Base-by-base conservation (phyloP, 2,797 vertebrate genomes). In the Serranus cabrilla region DNA sequence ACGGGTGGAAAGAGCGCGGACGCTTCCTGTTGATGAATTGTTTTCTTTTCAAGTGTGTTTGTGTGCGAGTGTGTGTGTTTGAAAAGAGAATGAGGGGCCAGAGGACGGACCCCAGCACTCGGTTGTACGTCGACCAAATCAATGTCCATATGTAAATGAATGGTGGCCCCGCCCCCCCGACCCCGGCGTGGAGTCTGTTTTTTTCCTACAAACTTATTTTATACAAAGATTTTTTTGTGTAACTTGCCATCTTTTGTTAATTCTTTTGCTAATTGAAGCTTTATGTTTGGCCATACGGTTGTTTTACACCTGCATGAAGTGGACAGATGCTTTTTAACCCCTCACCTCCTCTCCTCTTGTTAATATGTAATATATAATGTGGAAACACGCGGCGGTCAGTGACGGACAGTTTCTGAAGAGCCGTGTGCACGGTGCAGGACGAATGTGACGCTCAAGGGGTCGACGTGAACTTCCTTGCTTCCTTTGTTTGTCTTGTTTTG, bases 81-180 rank as follows among this genome's bases (percentile, higher is more conserved):
- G 76, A 59, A 80, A 74, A 76, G 71, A 86, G 80, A 85, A 78
- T 49, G 86, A 93, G 94, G 83, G 77, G 86, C 61, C 60, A 62
- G n/a, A 70, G 72, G 62, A 72, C 71, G 93, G 93, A 94, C 94
- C 95, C 95, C 92, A 91, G 95, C 95, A 94, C 96, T 95, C 94
- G 95, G 95, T 96, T 97, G 95, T 96, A 95, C 92, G 95, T 96
- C 94, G 96, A 98, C 97, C 97, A 98, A 98, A 97, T 97, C 93
- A 90, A 96, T 97, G 97, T 97, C 96, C 96, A 97, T 97, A 96
- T 98, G 97, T 98, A 97, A 97, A 97, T 97, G 96, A 95, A 89
- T 77, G 9, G 85, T 50, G 60, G 43, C 66, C 71, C n/a, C 10
- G 45, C 39, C 31, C n/a, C 50, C 66, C 51, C 39, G 7, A 39